Evolutionary conservation across 2,888 invertebrate genomes (phyloP), one percentile per base, ranked within the genome.

Genomic region (Helobdella robusta): DNA sequence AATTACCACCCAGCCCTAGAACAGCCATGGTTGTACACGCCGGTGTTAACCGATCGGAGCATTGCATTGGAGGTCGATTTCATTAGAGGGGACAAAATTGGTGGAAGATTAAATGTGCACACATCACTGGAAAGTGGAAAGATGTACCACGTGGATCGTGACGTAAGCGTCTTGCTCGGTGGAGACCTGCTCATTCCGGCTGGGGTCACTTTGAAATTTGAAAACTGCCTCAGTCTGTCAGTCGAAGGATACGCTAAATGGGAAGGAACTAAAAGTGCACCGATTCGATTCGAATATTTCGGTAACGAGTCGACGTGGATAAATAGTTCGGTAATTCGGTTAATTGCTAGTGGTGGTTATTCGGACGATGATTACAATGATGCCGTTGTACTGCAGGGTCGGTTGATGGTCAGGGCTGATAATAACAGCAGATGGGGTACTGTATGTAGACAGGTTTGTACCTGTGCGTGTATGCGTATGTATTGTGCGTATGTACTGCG

Each of bases 341-440:
- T 94, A 40, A 82, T 89, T 1, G 91, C 91, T 25, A 92, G 92
- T 0, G 84, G 69, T 86, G 87, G 61, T 1, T n/a, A n/a, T n/a
- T n/a, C n/a, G n/a, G n/a, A n/a, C n/a, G n/a, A n/a, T n/a, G n/a
- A n/a, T n/a, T n/a, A n/a, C n/a, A n/a, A n/a, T n/a, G n/a, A n/a
- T n/a, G n/a, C n/a, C n/a, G n/a, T n/a, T n/a, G 85, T 85, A 62
- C 84, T 86, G 68, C 92, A 94, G 82, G 98, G 98, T 0, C 84
- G 94, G n/a, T 72, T 82, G 25, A 81, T 86, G 81, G 85, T 95
- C 0, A 85, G 86, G 73, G 82, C 94, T 8, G 85, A 88, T 67
- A 87, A 87, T 0, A 86, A 86, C 76, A 87, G 87, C 0, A 86
- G 86, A 76, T 97, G 97, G 97, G 97, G 97, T 40, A 95, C 95